Percentiles rank a stretch among this genome's conserved stretches.
Conservation (phyloP, 2,888 invertebrate species). For the Xanthorhoe spadicearia region DNA sequence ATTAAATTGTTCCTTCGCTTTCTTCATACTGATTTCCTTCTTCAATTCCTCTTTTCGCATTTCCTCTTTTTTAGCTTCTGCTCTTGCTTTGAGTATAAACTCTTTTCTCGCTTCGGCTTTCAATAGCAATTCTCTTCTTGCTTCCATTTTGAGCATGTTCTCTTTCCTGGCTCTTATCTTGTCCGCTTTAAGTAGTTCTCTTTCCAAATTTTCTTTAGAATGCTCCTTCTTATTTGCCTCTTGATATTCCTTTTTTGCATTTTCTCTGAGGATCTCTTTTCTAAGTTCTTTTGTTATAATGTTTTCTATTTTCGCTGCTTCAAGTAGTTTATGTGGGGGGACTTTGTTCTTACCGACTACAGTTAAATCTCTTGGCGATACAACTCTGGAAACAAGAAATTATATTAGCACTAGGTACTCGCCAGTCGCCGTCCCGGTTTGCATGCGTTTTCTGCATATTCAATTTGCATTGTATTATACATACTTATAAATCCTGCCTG, state of each 20-base stretch:
- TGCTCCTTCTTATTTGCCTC: conserved; percentile 24
- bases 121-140: conserved; percentile 19
- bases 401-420: not conserved
- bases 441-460: too few species aligned
- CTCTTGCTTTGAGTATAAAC: conserved; percentile 20
- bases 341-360: conserved; percentile 72
- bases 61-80: conserved; percentile 36
- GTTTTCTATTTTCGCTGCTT: conserved; percentile 37
- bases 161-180: conserved; percentile 24
- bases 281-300: conserved; percentile 42
- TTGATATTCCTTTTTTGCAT: conserved; percentile 29
- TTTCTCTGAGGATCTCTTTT: conserved; percentile 38
- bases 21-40: conserved; percentile 33
- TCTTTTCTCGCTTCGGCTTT: conserved; percentile 28
- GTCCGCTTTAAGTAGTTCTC: conserved; percentile 20
- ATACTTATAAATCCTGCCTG: too few species aligned
- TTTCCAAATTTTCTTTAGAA: conserved; percentile 43
- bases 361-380: conserved; percentile 74
- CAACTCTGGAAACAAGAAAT: conserved; percentile 55
- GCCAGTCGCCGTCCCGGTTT: too few species aligned
- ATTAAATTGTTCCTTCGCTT: conserved; percentile 36
- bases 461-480: too few species aligned
- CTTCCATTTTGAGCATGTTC: conserved; percentile 27
- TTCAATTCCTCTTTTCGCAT: conserved; percentile 31
- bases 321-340: conserved; percentile 49